A percentile compares a stretch with the other conserved stretches of the same genome.
phyloP scores from a whole-genome alignment of 2,113 vertebrate genomes.

The Lontra canadensis region DNA sequence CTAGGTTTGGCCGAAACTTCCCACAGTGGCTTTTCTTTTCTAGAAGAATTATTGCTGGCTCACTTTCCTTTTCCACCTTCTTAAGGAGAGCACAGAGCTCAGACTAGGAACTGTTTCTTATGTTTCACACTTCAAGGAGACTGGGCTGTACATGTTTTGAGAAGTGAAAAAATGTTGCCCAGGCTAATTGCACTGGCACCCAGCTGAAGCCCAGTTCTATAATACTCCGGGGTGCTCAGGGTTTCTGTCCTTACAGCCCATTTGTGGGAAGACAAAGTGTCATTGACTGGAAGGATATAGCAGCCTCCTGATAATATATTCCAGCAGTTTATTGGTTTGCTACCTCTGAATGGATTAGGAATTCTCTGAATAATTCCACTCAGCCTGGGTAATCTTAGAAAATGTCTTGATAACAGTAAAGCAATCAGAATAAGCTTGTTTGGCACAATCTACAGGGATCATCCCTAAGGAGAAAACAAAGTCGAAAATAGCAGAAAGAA shows the following conservation, averaged over 20 bases:
- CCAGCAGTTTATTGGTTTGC: neutral
- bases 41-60: neutral
- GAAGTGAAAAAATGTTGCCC: neutral
- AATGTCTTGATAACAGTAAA: neutral
- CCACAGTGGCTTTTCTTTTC: neutral
- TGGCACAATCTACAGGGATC: neutral
- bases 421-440: slow-evolving; percentile 33
- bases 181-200: neutral
- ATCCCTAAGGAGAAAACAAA: neutral
- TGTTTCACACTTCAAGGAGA: neutral
- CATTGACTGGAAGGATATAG: neutral
- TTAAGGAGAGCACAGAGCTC: neutral
- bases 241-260: neutral
- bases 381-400: neutral
- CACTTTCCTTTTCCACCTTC: neutral
- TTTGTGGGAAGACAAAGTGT: neutral
- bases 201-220: slow-evolving; percentile 15
- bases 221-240: neutral
- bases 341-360: neutral
- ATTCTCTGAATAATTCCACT: neutral
- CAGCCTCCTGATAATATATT: neutral
- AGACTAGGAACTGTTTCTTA: neutral
- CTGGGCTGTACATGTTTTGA: neutral
- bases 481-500: neutral
- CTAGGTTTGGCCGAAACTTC: neutral